Evolutionary conservation across 2,113 vertebrate genomes (phyloP).

Genomic region (Heteronetta atricapilla): DNA sequence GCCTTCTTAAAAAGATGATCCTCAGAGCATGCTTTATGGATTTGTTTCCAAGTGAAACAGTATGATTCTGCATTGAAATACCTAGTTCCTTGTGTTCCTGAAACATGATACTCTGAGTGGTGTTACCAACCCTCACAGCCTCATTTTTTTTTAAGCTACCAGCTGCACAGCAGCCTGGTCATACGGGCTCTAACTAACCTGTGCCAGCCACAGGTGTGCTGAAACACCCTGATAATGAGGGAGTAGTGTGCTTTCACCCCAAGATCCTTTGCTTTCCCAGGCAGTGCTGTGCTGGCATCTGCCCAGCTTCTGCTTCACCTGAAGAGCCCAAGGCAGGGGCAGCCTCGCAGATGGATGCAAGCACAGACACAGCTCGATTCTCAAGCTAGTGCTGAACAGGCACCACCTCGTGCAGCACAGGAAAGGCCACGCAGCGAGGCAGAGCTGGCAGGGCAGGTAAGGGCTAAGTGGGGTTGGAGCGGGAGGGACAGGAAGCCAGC

Average conservation of each 20-base stretch:
- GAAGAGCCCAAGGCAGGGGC: neutral
- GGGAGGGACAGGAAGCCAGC: neutral
- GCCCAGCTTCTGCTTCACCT: neutral
- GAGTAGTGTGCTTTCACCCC: neutral
- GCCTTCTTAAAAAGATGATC: neutral
- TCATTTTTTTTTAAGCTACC: neutral
- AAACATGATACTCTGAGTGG: neutral
- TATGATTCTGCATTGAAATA: neutral
- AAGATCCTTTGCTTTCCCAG: rapidly evolving
- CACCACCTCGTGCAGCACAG: neutral
- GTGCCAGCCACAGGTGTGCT: neutral
- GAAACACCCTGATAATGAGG: rapidly evolving
- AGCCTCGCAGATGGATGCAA: neutral
- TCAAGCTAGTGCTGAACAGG: neutral
- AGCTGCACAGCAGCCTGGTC: neutral
- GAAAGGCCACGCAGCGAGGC: neutral
- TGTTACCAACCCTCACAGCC: neutral
- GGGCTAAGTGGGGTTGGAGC: neutral
- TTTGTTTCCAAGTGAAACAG: neutral
- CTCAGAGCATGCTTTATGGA: neutral
- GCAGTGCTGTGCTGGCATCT: neutral
- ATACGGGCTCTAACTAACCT: neutral
- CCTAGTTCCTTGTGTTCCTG: neutral
- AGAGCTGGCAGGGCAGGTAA: neutral
- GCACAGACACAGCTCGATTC: rapidly evolving